A percentile compares a stretch with the other conserved stretches of the same genome.
These are phyloP conservation scores for Synergus japonicus DNA, from an alignment of 2,888 invertebrate genomes.

Conservation along the genomic window DNA sequence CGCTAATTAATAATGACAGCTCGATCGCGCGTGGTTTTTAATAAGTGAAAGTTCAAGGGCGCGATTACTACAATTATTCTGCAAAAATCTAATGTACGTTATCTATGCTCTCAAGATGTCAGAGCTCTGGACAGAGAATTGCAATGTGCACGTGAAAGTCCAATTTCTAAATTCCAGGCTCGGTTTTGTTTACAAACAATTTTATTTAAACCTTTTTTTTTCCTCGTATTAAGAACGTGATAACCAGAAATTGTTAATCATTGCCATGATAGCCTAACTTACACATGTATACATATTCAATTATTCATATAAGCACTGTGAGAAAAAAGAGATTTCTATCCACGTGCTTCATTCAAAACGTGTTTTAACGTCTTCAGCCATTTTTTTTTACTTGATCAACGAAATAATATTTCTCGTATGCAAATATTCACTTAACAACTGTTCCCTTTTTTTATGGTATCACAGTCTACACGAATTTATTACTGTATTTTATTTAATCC, in stretches of 20 bases:
- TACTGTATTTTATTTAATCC: too few relatives aligned
- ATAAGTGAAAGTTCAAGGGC: constrained; percentile 57
- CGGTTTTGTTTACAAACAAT: constrained; percentile 10
- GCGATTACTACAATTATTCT: constrained; percentile 44
- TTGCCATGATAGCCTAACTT: neutral
- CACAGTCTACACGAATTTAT: neutral
- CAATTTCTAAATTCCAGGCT: neutral
- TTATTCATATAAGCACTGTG: neutral
- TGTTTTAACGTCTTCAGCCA: neutral
- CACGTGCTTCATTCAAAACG: too few relatives aligned
- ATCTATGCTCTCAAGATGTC: constrained; percentile 6
- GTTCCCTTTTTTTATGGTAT: neutral
- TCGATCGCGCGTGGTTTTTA: constrained; percentile 44
- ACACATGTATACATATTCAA: neutral
- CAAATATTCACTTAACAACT: neutral
- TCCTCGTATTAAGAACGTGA: neutral
- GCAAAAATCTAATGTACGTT: neutral
- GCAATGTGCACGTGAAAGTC: constrained; percentile 3
- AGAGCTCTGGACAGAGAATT: neutral
- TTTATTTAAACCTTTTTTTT: too few relatives aligned
- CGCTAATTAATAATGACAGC: neutral
- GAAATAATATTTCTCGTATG: neutral
- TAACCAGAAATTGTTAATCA: constrained; percentile 6
- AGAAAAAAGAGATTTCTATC: too few relatives aligned
- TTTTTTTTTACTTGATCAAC: neutral